Base-by-base conservation (phyloP, 1,140 invertebrate species). In the Drosophila aff. region DNA sequence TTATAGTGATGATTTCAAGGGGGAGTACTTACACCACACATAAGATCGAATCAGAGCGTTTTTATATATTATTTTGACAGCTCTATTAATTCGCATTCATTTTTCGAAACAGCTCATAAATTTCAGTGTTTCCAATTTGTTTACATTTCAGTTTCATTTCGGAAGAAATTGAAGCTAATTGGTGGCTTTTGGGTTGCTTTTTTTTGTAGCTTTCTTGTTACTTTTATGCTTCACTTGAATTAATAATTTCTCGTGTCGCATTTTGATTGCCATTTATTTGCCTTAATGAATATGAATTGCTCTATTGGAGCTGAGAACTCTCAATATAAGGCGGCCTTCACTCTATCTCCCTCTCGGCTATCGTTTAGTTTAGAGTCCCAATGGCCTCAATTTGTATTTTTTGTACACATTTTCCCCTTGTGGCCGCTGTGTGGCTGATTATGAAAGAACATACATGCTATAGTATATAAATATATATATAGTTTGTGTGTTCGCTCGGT, bases 1-100 rank as follows among this genome's bases (percentile, higher is more conserved):
- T 86, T 83, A 61, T 86, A 82, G 83, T 79, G 74, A 86, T 86
- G 79, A 82, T 46, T 79, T 86, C 63, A 76, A 59, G 11, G 36
- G 9, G 11, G 3, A 36, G 50, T 13, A 33, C 9, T 21, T 6
- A 26, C 7, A 52, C 10, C 16, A n/a, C 16, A 41, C 16, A 43
- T 3, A 4, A 7, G 13, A 46, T 21, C 10, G 2, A 43, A 18
- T 33, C 28, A 13, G 9, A 38, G 36, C 13, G 18, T 18, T 44
- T 44, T 18, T 3, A 10, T 2, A 33, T 33, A 33, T 21, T 41
- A 68, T 69, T 66, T 50, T 59, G 66, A 73, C 43, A 71, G 28
- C 36, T 40, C 15, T 36, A 72, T 72, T 40, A 58, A 52, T 58
- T 74, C 23, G 28, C 21, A 18, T 28, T 50, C 11, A 4, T 23